Percentiles rank a stretch among this genome's conserved stretches.
Conservation (phyloP, 2,888 invertebrate genomes). For the Athripsodes cinereus region DNA sequence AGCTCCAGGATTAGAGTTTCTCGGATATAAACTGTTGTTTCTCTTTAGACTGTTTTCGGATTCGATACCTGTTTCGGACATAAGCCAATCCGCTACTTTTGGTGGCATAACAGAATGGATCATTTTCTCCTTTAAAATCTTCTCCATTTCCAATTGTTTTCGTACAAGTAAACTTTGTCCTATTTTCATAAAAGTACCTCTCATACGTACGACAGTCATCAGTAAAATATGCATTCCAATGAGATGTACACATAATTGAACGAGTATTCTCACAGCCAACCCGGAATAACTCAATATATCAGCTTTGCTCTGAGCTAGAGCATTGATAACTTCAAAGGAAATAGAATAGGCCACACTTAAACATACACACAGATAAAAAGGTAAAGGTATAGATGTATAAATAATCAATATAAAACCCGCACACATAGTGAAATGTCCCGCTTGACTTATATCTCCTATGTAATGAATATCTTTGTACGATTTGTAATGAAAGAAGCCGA, state of each 20-base stretch:
- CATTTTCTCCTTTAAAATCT: conserved; percentile 94
- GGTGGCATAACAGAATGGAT: conserved; percentile 97
- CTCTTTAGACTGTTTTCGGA: conserved; percentile 50
- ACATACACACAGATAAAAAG: conserved; percentile 75
- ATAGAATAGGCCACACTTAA: conserved; percentile 80
- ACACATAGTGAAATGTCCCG: conserved; percentile 78
- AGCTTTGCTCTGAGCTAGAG: conserved; percentile 44
- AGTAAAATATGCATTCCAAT: conserved; percentile 90
- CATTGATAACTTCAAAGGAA: conserved; percentile 72
- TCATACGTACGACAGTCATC: conserved; percentile 88
- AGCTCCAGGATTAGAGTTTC: conserved; percentile 51
- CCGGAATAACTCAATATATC: conserved; percentile 52
- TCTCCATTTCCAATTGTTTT: conserved; percentile 86
- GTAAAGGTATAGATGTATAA: conserved; percentile 90
- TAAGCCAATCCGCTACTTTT: conserved; percentile 78
- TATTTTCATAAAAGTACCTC: conserved; percentile 95
- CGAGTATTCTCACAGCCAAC: conserved; percentile 64
- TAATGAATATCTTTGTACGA: conserved; percentile 46
- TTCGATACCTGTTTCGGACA: conserved; percentile 66
- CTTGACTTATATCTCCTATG: conserved; percentile 61
- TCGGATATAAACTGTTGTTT: conserved; percentile 39
- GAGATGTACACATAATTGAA: conserved; percentile 85
- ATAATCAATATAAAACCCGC: conserved; percentile 84
- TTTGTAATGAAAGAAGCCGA: conserved; percentile 51
- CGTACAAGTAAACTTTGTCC: conserved; percentile 88